Evolutionary conservation across 2,888 invertebrate species (phyloP).

Genomic region (Ectemnius lituratus): DNA sequence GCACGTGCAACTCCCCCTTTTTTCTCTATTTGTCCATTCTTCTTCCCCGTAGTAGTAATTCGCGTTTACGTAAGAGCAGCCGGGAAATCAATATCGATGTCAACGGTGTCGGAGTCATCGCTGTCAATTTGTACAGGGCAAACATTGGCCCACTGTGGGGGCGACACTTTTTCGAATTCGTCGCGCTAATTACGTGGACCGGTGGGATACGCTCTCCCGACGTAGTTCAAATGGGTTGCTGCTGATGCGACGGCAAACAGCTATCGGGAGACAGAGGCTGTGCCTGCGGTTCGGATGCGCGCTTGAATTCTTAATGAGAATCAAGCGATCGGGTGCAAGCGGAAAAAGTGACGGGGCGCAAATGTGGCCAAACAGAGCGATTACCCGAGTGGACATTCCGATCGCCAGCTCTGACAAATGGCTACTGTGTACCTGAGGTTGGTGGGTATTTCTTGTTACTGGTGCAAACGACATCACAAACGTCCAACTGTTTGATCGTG

Average conservation of each 20-base stretch:
- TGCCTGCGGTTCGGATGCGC: conserved; percentile 57
- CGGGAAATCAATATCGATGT: no score
- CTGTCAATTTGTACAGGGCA: conserved; percentile 31
- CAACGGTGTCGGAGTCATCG: conserved; percentile 15
- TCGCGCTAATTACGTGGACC: conserved; percentile 48
- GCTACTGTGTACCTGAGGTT: not conserved
- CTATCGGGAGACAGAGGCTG: conserved; percentile 35
- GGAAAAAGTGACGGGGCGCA: conserved; percentile 38
- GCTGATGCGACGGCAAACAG: conserved; percentile 54
- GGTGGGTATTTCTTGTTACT: no score
- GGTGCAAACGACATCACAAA: no score
- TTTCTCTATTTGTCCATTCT: conserved; percentile 9
- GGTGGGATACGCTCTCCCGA: conserved; percentile 32
- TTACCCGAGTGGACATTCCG: conserved; percentile 29
- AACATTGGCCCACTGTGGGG: conserved; percentile 30
- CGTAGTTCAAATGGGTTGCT: conserved; percentile 51
- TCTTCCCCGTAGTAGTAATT: not conserved
- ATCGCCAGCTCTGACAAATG: not conserved
- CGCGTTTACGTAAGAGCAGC: not conserved
- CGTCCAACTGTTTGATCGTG: no score
- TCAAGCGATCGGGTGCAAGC: conserved; percentile 36
- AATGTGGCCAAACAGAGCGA: conserved; percentile 37
- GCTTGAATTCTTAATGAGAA: conserved; percentile 65
- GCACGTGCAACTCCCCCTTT: conserved; percentile 14
- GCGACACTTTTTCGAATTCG: conserved; percentile 40